Conservation (phyloP, 2,797 vertebrate genomes). For the Crax fasciolata region DNA sequence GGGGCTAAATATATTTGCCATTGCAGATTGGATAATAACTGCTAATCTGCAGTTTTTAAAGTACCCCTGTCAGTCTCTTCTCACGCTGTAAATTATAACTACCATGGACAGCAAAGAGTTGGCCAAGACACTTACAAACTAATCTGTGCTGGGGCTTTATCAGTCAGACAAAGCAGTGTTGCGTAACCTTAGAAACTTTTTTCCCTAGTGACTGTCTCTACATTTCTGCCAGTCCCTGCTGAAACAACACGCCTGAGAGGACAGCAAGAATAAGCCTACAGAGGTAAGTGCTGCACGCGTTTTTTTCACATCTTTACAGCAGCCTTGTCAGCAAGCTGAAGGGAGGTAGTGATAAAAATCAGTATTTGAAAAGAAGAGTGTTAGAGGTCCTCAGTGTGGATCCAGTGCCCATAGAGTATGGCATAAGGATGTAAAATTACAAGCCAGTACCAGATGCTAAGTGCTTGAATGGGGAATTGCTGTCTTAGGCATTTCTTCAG, state of each 20-base stretch:
- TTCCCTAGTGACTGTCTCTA: neutral
- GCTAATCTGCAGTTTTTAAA: neutral
- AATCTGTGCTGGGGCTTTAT: neutral
- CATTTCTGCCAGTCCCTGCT: neutral
- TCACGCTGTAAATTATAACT: accelerated
- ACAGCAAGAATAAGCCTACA: neutral
- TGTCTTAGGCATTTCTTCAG: neutral
- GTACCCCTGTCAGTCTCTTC: neutral
- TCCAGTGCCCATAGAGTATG: neutral
- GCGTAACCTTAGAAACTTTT: neutral
- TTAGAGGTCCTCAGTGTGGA: neutral
- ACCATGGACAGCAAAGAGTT: slow-evolving; percentile 10
- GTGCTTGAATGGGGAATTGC: neutral
- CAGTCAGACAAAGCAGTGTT: neutral
- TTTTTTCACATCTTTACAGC: neutral
- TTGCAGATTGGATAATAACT: neutral
- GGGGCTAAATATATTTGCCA: neutral
- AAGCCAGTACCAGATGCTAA: neutral
- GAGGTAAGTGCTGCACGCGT: neutral
- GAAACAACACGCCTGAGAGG: neutral
- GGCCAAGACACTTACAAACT: neutral
- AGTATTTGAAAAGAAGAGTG: neutral
- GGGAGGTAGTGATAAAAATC: neutral
- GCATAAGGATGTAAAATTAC: neutral
- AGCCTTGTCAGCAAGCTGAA: neutral